These are phyloP conservation scores for Amphiprion percula DNA, from an alignment of 2,113 vertebrate genomes.

Conservation along the genomic window DNA sequence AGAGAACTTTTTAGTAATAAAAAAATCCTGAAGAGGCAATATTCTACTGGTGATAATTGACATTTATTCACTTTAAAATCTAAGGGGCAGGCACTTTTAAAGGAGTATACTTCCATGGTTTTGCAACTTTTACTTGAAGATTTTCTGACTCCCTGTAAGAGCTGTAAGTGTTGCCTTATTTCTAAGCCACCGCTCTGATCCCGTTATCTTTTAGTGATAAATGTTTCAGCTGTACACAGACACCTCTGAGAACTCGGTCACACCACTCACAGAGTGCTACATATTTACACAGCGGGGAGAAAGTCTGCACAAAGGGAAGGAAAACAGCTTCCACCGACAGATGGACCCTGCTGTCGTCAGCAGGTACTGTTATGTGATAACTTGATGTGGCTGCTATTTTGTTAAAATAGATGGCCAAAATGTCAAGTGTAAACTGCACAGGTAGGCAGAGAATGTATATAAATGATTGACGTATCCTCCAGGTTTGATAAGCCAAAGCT, in stretches of 20 bases:
- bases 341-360: conserved; percentile 31
- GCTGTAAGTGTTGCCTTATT: neutral
- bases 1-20: too few relatives aligned
- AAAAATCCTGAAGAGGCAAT: too few relatives aligned
- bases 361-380: neutral
- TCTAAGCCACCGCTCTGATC: conserved; percentile 19
- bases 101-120: too few relatives aligned
- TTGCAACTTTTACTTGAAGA: neutral
- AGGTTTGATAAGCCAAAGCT: too few relatives aligned
- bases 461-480: too few relatives aligned
- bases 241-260: conserved; percentile 20
- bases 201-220: conserved; percentile 16
- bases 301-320: conserved; percentile 53
- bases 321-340: conserved; percentile 27
- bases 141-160: neutral
- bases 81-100: too few relatives aligned
- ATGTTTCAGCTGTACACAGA: conserved; percentile 44
- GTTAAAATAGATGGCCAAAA: too few relatives aligned
- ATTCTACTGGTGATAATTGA: too few relatives aligned
- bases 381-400: too few relatives aligned
- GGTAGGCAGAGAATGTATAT: too few relatives aligned
- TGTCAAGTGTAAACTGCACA: too few relatives aligned
- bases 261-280: neutral
- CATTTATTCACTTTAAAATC: too few relatives aligned
- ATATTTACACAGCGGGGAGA: conserved; percentile 21